phyloP scores from a whole-genome alignment of 2,797 vertebrate genomes.

The Hafferia zeledoni region DNA sequence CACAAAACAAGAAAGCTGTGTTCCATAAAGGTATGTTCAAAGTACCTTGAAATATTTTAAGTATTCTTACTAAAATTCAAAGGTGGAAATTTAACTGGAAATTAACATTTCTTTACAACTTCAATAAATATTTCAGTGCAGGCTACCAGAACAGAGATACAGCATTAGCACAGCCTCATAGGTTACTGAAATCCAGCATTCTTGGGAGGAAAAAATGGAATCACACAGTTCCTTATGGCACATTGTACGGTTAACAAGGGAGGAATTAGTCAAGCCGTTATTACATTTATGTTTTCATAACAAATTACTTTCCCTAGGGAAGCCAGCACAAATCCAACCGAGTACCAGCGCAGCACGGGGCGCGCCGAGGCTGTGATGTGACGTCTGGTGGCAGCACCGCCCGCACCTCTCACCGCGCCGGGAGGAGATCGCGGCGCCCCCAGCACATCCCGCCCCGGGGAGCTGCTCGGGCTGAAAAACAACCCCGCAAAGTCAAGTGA shows the following conservation, averaged over 20 bases:
- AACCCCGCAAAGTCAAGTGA: not conserved
- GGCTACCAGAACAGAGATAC: rapidly evolving
- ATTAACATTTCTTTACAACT: not conserved
- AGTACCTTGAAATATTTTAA: not conserved
- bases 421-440: rapidly evolving
- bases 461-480: not conserved
- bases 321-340: not conserved
- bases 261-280: not conserved
- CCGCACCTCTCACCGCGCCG: rapidly evolving
- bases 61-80: not conserved
- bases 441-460: rapidly evolving
- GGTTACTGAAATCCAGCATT: not conserved
- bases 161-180: not conserved
- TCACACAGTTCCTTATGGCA: not conserved
- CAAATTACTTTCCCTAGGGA: not conserved
- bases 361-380: rapidly evolving
- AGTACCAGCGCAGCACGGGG: not conserved
- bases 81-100: not conserved
- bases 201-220: not conserved
- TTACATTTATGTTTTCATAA: not conserved
- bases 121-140: not conserved
- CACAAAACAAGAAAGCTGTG: not conserved
- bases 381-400: rapidly evolving
- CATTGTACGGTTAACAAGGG: not conserved
- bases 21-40: not conserved